These are phyloP conservation scores for Lamprotornis superbus DNA, from an alignment of 2,113 vertebrate species.

Conservation along the genomic window DNA sequence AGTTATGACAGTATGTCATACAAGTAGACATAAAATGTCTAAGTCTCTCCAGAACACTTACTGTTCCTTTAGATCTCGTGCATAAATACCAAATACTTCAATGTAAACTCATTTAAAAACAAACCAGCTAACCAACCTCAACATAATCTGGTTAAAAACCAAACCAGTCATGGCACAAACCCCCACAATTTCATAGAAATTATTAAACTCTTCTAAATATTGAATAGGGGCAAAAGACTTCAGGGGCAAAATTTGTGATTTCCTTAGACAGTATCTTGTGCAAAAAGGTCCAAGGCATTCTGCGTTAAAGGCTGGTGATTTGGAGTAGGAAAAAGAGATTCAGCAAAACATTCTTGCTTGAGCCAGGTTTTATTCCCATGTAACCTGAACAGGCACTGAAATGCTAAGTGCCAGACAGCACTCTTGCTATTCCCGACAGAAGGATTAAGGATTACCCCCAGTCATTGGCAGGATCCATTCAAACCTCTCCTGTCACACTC, in stretches of 20 bases:
- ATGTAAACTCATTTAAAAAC: not conserved
- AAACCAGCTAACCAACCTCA: not conserved
- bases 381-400: not conserved
- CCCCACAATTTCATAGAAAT: not conserved
- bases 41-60: not conserved
- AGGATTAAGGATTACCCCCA: not conserved
- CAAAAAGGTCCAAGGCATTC: not conserved
- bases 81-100: not conserved
- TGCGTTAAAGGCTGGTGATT: not conserved
- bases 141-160: not conserved
- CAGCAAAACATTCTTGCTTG: not conserved
- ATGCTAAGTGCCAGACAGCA: not conserved
- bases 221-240: not conserved
- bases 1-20: slow-evolving; percentile 68
- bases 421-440: not conserved
- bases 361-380: not conserved
- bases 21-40: slow-evolving; percentile 58
- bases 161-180: not conserved
- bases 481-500: not conserved
- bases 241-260: not conserved
- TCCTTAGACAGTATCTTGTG: not conserved
- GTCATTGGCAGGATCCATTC: rapidly evolving
- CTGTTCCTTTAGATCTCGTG: slow-evolving; percentile 8
- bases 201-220: not conserved
- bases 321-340: not conserved